Evolutionary conservation across 2,888 invertebrate species (phyloP).

Genomic region (Hofmannophila pseudospretella): DNA sequence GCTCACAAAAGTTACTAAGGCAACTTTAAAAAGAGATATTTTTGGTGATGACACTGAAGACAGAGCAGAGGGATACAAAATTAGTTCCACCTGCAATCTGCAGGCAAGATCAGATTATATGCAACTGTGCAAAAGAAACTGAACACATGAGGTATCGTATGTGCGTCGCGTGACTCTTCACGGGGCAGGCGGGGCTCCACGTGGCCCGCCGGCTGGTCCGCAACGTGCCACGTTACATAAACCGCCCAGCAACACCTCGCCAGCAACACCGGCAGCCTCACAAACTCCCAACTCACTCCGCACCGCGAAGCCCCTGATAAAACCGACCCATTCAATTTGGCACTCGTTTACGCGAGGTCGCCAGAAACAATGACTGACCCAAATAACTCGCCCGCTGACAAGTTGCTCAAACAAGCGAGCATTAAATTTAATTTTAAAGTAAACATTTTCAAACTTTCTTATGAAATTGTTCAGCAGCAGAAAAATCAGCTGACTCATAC

Average conservation of each 20-base stretch:
- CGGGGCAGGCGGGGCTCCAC: conserved; percentile 29
- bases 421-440: conserved; percentile 8
- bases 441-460: not conserved
- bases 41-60: too few relatives aligned
- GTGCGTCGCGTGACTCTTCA: conserved; percentile 26
- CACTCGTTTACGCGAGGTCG: conserved; percentile 23
- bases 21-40: too few relatives aligned
- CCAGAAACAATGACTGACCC: conserved; percentile 34
- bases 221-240: conserved; percentile 51
- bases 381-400: conserved; percentile 22
- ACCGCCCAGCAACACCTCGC: conserved; percentile 10
- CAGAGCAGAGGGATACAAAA: too few relatives aligned
- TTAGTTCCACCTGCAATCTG: too few relatives aligned
- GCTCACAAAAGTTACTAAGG: too few relatives aligned
- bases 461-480: conserved; percentile 10
- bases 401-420: conserved; percentile 22
- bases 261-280: not conserved
- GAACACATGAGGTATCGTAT: conserved; percentile 22
- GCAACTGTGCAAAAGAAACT: too few relatives aligned
- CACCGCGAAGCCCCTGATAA: not conserved
- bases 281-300: not conserved
- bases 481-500: conserved; percentile 13
- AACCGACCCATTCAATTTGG: conserved; percentile 4
- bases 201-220: conserved; percentile 38
- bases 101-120: too few relatives aligned